Conservation (phyloP, 2,888 invertebrate species). For the Erebia epiphron region DNA sequence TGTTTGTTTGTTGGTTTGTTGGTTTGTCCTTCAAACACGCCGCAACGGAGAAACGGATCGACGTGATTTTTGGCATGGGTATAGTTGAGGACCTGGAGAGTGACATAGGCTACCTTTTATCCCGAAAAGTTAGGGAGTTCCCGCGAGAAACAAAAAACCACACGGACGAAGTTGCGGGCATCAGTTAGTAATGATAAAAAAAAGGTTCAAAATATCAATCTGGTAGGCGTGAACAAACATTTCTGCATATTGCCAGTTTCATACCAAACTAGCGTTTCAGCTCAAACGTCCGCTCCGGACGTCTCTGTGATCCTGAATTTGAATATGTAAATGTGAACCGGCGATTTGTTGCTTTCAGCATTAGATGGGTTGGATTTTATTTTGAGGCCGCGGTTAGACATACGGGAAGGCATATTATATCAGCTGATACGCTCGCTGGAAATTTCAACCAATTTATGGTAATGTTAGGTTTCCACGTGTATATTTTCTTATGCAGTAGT, state of each 20-base stretch:
- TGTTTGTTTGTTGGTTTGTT: no score
- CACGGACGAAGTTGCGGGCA: no score
- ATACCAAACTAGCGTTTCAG: neutral
- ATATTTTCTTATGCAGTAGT: no score
- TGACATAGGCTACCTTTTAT: no score
- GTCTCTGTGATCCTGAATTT: conserved; percentile 6
- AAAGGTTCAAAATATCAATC: neutral
- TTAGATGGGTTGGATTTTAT: conserved; percentile 3
- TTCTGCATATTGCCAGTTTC: conserved; percentile 6
- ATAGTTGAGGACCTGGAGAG: no score
- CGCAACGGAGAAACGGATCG: no score
- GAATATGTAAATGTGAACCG: conserved; percentile 2
- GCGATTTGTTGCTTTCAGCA: neutral
- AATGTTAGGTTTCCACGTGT: no score
- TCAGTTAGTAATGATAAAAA: no score
- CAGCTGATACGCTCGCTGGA: neutral
- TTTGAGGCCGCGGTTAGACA: neutral
- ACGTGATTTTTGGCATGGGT: no score
- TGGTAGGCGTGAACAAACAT: neutral
- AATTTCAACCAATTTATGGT: neutral
- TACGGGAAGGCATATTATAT: neutral
- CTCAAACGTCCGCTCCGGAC: neutral
- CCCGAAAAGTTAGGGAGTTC: no score
- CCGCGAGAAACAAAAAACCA: no score
- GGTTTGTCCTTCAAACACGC: no score